These are phyloP conservation scores for Typhlichthys subterraneus DNA, from an alignment of 2,797 vertebrate species.

Conservation along the genomic window DNA sequence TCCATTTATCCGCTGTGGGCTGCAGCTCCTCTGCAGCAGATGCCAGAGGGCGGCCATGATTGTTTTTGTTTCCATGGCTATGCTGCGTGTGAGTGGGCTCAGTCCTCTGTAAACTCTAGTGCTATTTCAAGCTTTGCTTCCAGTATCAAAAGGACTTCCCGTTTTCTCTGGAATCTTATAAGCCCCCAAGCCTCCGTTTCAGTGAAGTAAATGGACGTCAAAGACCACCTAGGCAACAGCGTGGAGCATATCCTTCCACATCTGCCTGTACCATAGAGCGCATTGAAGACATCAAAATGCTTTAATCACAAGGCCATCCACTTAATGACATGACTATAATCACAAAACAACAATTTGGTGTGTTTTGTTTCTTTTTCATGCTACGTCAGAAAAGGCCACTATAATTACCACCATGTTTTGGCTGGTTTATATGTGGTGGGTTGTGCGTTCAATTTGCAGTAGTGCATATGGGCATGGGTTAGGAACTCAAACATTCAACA, in stretches of 20 bases:
- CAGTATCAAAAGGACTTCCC: slow-evolving; percentile 64
- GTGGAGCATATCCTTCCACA: slow-evolving; percentile 23
- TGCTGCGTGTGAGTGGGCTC: slow-evolving; percentile 46
- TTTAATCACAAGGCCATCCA: slow-evolving; percentile 31
- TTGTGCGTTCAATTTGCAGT: slow-evolving; percentile 67
- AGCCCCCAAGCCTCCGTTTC: slow-evolving; percentile 43
- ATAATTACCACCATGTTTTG: slow-evolving; percentile 27
- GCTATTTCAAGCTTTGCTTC: slow-evolving; percentile 71
- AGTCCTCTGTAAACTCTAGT: slow-evolving; percentile 54
- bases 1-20: slow-evolving; percentile 51
- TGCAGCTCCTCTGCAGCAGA: slow-evolving; percentile 56
- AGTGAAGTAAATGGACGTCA: slow-evolving; percentile 52
- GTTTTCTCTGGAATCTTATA: slow-evolving; percentile 73
- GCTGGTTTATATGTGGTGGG: slow-evolving; percentile 59
- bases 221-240: slow-evolving; percentile 59
- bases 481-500: slow-evolving; percentile 64
- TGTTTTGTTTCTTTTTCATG: slow-evolving; percentile 45
- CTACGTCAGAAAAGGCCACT: slow-evolving; percentile 36
- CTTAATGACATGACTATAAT: slow-evolving; percentile 41
- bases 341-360: slow-evolving; percentile 23
- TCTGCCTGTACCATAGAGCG: slow-evolving; percentile 38
- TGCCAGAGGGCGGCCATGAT: slow-evolving; percentile 20
- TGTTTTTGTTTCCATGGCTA: slow-evolving; percentile 66
- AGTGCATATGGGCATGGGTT: slow-evolving; percentile 63
- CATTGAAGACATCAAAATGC: slow-evolving; percentile 50